Evolutionary conservation across 2,888 invertebrate genomes (phyloP), one percentile per base, ranked within the genome.

Genomic region (Diarsia mendica): DNA sequence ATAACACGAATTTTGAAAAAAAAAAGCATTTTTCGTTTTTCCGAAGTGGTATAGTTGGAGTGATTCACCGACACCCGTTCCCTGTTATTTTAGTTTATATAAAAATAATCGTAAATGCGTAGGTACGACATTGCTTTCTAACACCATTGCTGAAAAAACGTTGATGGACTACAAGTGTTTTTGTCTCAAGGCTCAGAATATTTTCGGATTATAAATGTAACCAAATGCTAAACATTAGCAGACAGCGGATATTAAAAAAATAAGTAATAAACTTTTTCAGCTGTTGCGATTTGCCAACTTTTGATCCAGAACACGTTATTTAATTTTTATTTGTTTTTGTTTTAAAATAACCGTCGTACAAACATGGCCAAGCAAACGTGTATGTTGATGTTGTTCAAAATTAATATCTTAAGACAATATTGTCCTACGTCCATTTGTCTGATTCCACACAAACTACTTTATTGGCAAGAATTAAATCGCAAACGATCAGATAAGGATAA

Each of bases 181-280:
- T 83, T 86, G 83, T 84, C 75, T 89, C 91, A 90, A 88, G 88
- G 89, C 69, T 82, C 72, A 64, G 81, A 88, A 85, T 89, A 89
- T 88, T 87, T 89, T 80, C 83, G 86, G 80, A 85, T 87, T 81
- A 84, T 83, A 85, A 85, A 83, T 76, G 67, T 74, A 73, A 82
- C 79, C 70, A 85, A 85, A n/a, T 69, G 23, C 33, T 63, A 72
- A 70, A 68, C 68, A 82, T 73, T 63, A 61, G 11, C 72, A 75
- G 67, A 63, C 66, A 66, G 28, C 63, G 58, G 68, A 67, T 64
- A 74, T 80, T 51, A 75, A 71, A 80, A 68, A 72, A 60, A 67
- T 44, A 69, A 33, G 55, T 55, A 84, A 55, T 80, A 68, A 81
- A 80, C 20, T n/a, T 68, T 46, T 80, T 68, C 70, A 65, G 58